phyloP scores from a whole-genome alignment of 92 coral and sea anemone species.

The Anthopleura xanthogrammica region DNA sequence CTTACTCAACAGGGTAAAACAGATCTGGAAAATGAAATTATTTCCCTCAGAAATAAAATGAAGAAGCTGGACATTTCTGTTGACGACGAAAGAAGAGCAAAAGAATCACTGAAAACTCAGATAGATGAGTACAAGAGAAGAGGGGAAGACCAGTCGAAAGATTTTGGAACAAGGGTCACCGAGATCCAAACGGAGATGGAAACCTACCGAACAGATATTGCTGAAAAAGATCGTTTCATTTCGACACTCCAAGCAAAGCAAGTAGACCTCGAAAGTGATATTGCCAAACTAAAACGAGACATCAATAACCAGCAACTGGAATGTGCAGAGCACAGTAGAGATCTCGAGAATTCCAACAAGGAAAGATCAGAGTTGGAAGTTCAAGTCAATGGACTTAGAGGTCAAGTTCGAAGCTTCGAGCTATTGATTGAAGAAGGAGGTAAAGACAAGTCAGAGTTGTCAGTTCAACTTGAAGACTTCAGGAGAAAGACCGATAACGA shows the following conservation, averaged over 20 bases:
- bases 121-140: slow-evolving; percentile 62
- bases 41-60: slow-evolving; percentile 67
- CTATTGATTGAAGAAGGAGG: slow-evolving; percentile 64
- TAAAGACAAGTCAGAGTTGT: slow-evolving; percentile 70
- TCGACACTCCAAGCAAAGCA: slow-evolving; percentile 58
- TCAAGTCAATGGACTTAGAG: slow-evolving; percentile 63
- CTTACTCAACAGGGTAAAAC: slow-evolving; percentile 58
- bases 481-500: slow-evolving; percentile 64
- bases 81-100: slow-evolving; percentile 62
- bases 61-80: slow-evolving; percentile 70
- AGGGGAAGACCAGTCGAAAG: slow-evolving; percentile 87
- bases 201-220: slow-evolving; percentile 58
- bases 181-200: slow-evolving; percentile 72
- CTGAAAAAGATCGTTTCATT: slow-evolving; percentile 69
- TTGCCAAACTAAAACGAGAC: slow-evolving; percentile 56
- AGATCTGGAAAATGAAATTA: slow-evolving; percentile 75
- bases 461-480: slow-evolving; percentile 57
- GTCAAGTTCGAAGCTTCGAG: slow-evolving; percentile 72
- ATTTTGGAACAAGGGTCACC: slow-evolving; percentile 65
- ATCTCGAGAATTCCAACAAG: slow-evolving; percentile 56
- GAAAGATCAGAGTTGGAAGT: slow-evolving; percentile 81
- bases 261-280: slow-evolving; percentile 63
- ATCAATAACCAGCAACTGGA: slow-evolving; percentile 57
- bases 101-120: slow-evolving; percentile 66
- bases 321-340: slow-evolving; percentile 53